Percentiles rank a stretch among this genome's conserved stretches.
Evolutionary conservation across 2,888 invertebrate genomes (phyloP).

Genomic region (Trissolcus japonicus): DNA sequence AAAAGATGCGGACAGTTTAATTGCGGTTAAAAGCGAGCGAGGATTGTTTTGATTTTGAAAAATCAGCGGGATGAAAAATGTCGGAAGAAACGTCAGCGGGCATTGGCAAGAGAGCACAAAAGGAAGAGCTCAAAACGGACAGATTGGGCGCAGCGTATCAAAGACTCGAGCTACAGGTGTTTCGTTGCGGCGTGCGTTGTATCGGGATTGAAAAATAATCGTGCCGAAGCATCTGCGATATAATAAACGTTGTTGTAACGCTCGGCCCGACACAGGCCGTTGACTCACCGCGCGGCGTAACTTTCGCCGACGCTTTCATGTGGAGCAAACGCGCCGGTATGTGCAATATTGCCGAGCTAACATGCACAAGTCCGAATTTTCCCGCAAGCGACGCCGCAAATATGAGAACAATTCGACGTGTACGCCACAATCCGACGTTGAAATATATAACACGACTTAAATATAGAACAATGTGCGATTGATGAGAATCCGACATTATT

Average conservation of each 20-base stretch:
- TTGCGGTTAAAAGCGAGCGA: no score
- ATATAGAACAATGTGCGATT: constrained; percentile 1
- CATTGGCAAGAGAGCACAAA: constrained; percentile 1
- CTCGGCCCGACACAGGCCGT: constrained; percentile 65
- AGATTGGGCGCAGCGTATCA: constrained; percentile 43
- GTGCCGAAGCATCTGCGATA: constrained; percentile 53
- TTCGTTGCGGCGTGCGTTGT: constrained; percentile 49
- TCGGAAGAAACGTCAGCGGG: not conserved
- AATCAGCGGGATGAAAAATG: no score
- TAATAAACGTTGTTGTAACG: constrained; percentile 57
- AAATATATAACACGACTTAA: constrained; percentile 7
- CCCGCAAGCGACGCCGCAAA: constrained; percentile 40
- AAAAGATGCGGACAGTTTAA: no score
- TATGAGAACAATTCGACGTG: constrained; percentile 43
- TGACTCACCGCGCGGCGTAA: constrained; percentile 67
- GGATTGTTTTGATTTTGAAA: no score
- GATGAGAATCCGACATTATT: not conserved
- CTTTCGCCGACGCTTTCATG: constrained; percentile 72
- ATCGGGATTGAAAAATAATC: constrained; percentile 57
- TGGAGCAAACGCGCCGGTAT: constrained; percentile 63
- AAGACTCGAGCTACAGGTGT: constrained; percentile 51
- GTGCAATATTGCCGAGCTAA: constrained; percentile 49
- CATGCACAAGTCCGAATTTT: constrained; percentile 30
- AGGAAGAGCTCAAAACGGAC: constrained; percentile 17
- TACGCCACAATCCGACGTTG: constrained; percentile 1